Base-by-base conservation (phyloP, 1,140 invertebrate genomes). In the Agrilus planipennis region DNA sequence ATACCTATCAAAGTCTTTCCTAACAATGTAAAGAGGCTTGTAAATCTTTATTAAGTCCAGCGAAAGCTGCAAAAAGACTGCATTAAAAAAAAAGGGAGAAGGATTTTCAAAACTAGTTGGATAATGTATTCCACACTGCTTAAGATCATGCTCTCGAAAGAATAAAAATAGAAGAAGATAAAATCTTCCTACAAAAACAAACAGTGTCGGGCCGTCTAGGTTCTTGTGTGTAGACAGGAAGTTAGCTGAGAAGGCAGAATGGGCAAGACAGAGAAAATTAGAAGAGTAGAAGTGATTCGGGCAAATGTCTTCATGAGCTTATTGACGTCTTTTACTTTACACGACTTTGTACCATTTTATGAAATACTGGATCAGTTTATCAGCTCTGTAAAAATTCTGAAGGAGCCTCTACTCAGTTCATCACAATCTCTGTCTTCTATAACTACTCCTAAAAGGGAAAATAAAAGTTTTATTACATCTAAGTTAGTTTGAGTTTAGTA, bases 141-240 rank as follows among this genome's bases (percentile, higher is more conserved):
- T 45, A 51, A 31, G 38, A 15, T 40, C 46, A 53, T 47, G 45
- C 47, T 34, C 23, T 44, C 15, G 45, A 46, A 34, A 45, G 36
- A 28, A 53, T 54, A 12, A 50, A 37, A 23, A 45, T 52, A 51
- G 37, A 55, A 14, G 47, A 57, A 47, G 46, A 57, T 49, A 54
- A 34, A 41, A 35, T 48, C 22, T 52, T 60, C 40, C 51, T 56
- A 45, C 34, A 50, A 35, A 35, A 41, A 31, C 46, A 57, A 39
- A 55, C 43, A 53, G 29, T 47, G 39, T 3, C 45, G 46, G 21
- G 46, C 35, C 23, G 51, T 38, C 19, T 27, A 25, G 43, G 49
- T 49, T 53, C 44, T 45, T 39, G 1, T 49, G 47, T 25, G 46
- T 55, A 17, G 44, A 53, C 20, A 50, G 54, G 50, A 55, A 50